Percentiles rank a stretch among this genome's conserved stretches.
Conservation (phyloP, 2,888 invertebrate genomes). For the Geophilus truncorum region DNA sequence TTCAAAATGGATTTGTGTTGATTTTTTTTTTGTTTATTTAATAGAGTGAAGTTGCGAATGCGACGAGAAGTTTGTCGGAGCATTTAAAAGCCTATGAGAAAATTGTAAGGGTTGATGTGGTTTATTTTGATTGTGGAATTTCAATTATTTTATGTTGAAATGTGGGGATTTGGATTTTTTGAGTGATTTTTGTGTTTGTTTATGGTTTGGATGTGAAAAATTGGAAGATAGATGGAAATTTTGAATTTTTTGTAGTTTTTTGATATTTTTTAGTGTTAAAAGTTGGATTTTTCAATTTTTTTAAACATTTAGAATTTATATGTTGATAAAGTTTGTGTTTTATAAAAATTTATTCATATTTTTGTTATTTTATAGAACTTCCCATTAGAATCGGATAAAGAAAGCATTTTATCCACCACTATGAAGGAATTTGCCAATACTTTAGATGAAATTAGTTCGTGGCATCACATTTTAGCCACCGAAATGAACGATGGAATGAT, state of each 20-base stretch:
- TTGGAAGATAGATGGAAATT: too few species aligned
- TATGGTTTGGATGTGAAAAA: too few species aligned
- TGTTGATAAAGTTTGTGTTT: too few species aligned
- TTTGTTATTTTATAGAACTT: constrained; percentile 35
- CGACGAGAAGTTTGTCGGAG: constrained; percentile 32
- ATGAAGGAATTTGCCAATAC: constrained; percentile 36
- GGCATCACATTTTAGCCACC: constrained; percentile 50
- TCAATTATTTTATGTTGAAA: too few species aligned
- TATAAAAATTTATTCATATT: too few species aligned
- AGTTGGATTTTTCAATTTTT: too few species aligned
- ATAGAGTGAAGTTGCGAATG: constrained; percentile 35
- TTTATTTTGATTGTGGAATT: too few species aligned
- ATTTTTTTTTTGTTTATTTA: too few species aligned
- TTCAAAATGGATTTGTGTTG: too few species aligned
- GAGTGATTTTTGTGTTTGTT: too few species aligned
- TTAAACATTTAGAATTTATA: too few species aligned
- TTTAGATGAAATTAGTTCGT: constrained; percentile 46
- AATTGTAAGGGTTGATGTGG: constrained; percentile 32
- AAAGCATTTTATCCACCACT: constrained; percentile 34
- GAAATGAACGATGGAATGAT: constrained; percentile 51
- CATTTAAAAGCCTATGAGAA: constrained; percentile 35
- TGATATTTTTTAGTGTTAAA: neutral
- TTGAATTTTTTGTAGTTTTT: neutral
- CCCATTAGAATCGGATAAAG: constrained; percentile 35
- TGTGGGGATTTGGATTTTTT: too few species aligned